A percentile compares a stretch with the other conserved stretches of the same genome.
These are phyloP conservation scores for Trichonephila clavipes DNA, from an alignment of 1,140 invertebrate species.

Conservation along the genomic window DNA sequence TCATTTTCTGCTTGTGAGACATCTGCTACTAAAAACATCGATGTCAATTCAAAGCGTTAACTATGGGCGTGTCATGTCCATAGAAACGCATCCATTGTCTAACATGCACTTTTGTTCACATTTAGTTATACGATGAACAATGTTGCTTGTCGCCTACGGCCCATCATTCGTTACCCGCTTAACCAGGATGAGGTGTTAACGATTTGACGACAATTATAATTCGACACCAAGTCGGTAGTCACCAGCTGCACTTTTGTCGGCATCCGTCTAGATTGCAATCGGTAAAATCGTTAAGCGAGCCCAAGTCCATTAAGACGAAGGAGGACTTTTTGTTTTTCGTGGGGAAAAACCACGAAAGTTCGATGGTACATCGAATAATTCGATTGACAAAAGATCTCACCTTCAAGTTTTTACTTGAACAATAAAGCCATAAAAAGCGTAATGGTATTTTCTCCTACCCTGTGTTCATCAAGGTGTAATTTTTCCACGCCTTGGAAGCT, in stretches of 20 bases:
- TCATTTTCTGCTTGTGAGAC: not conserved
- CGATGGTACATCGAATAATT: not conserved
- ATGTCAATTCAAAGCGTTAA: constrained; percentile 41
- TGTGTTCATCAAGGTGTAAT: not conserved
- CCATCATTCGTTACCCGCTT: constrained; percentile 32
- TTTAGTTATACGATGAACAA: constrained; percentile 16
- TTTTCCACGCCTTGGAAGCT: not conserved
- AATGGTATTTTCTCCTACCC: not conserved
- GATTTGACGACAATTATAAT: constrained; percentile 54
- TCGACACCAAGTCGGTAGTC: constrained; percentile 25
- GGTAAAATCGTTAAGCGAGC: not conserved
- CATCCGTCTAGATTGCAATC: constrained; percentile 10
- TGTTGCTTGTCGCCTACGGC: constrained; percentile 12
- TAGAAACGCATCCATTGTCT: constrained; percentile 36
- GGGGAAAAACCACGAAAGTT: constrained; percentile 8
- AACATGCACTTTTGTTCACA: constrained; percentile 15
- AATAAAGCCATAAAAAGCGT: not conserved
- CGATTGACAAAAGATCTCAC: constrained; percentile 5
- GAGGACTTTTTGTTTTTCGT: constrained; percentile 5
- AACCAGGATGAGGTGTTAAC: constrained; percentile 53
- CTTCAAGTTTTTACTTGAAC: not conserved
- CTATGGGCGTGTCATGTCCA: constrained; percentile 57
- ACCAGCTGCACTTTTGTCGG: constrained; percentile 44
- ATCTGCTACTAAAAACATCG: constrained; percentile 6
- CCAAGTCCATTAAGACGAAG: not conserved